phyloP scores from a whole-genome alignment of 2,888 invertebrate genomes.

The Melangyna quadrimaculata region DNA sequence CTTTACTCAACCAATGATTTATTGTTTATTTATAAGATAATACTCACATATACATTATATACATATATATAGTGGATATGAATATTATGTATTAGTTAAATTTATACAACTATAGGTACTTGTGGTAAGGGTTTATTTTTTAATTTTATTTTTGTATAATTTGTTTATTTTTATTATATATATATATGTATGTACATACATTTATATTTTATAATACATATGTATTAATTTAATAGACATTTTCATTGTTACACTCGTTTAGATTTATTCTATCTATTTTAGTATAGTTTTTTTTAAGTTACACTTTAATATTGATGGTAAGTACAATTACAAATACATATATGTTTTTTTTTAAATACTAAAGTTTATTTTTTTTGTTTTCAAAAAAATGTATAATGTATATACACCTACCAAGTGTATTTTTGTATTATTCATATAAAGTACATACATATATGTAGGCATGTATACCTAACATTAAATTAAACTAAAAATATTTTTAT shows the following conservation, averaged over 20 bases:
- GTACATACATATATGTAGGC: no score
- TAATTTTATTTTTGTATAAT: constrained; percentile 3
- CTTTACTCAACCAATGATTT: neutral
- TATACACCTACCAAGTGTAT: neutral
- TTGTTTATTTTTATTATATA: neutral
- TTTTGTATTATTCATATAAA: neutral
- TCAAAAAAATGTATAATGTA: neutral
- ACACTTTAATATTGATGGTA: neutral
- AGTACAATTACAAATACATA: neutral
- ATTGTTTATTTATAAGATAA: constrained; percentile 22
- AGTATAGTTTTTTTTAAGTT: neutral
- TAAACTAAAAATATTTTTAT: neutral
- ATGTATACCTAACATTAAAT: neutral
- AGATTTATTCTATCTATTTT: constrained; percentile 43
- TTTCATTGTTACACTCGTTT: constrained; percentile 45
- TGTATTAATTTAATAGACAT: constrained; percentile 43
- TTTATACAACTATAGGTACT: constrained; percentile 55
- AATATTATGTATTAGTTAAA: no score
- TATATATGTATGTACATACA: constrained; percentile 3
- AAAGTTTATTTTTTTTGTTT: neutral
- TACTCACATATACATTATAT: constrained; percentile 13
- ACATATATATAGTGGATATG: neutral
- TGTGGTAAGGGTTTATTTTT: constrained; percentile 25
- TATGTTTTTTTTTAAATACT: constrained; percentile 16
- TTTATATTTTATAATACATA: constrained; percentile 13